These are phyloP conservation scores for Drosophila dives DNA, from an alignment of 2,888 invertebrate genomes.

Conservation along the genomic window DNA sequence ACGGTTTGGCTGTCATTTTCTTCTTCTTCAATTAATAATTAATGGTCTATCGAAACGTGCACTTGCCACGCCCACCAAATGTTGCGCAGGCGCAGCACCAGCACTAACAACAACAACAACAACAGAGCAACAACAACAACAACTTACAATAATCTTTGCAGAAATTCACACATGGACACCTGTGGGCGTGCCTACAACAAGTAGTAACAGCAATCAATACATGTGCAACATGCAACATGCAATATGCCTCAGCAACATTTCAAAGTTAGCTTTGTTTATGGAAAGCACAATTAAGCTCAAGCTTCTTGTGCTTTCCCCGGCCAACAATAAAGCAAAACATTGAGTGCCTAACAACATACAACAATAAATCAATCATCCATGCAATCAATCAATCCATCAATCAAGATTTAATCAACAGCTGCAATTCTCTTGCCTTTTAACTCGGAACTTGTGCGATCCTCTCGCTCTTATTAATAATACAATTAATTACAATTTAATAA, in stretches of 20 bases:
- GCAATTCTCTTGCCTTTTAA: constrained; percentile 73
- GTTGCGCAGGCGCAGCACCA: constrained; percentile 78
- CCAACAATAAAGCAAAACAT: constrained; percentile 27
- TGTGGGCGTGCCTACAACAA: constrained; percentile 82
- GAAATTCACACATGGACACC: constrained; percentile 84
- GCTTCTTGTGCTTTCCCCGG: constrained; percentile 70
- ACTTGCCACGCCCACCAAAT: constrained; percentile 72
- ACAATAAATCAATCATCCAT: constrained; percentile 18
- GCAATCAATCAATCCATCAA: constrained; percentile 27
- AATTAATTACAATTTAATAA: constrained; percentile 71
- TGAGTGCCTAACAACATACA: constrained; percentile 23
- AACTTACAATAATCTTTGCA: constrained; percentile 74
- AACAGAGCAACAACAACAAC: constrained; percentile 37
- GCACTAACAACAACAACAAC: constrained; percentile 42
- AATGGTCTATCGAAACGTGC: constrained; percentile 45
- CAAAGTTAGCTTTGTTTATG: constrained; percentile 29
- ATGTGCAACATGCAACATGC: constrained; percentile 23
- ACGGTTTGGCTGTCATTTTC: constrained; percentile 44
- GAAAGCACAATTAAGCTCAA: constrained; percentile 74
- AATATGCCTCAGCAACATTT: constrained; percentile 30
- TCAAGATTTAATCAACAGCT: constrained; percentile 49
- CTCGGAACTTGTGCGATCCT: constrained; percentile 51
- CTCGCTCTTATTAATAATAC: constrained; percentile 63
- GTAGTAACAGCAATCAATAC: constrained; percentile 29
- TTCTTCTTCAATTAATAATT: constrained; percentile 19